A percentile compares a stretch with the other conserved stretches of the same genome.
Evolutionary conservation across 2,888 invertebrate species (phyloP).

Genomic region (Pteria penguin): DNA sequence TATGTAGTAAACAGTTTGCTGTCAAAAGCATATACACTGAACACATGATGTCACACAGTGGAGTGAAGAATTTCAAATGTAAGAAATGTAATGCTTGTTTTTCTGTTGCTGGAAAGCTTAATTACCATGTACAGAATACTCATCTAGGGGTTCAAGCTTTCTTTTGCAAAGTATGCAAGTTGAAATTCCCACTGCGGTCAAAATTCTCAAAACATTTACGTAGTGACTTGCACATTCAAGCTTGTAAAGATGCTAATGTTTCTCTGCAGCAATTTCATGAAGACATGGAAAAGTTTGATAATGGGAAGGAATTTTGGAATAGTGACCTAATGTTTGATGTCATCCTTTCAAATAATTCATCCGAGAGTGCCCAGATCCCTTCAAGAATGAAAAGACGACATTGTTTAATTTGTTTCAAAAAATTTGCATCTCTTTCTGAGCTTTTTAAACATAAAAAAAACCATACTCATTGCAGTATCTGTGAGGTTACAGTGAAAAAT

Average conservation of each 20-base stretch:
- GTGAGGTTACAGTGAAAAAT: background rate
- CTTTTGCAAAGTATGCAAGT: background rate
- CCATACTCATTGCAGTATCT: background rate
- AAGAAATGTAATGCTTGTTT: background rate
- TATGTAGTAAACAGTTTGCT: background rate
- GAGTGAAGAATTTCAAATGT: background rate
- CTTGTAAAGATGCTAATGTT: background rate
- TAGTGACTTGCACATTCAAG: background rate
- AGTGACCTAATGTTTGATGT: background rate
- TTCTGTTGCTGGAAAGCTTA: background rate
- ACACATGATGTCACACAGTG: background rate
- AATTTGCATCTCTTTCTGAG: background rate
- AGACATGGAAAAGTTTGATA: background rate
- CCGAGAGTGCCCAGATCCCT: background rate
- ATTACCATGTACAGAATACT: background rate
- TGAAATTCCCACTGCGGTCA: background rate
- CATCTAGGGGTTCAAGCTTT: background rate
- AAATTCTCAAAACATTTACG: background rate
- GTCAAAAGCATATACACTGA: background rate
- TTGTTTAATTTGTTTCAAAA: background rate
- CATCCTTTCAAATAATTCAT: background rate
- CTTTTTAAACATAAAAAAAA: background rate
- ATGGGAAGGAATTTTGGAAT: background rate
- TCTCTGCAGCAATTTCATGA: background rate
- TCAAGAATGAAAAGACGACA: background rate